Conservation (phyloP, 1,140 invertebrate genomes). For the Idris sp. region DNA sequence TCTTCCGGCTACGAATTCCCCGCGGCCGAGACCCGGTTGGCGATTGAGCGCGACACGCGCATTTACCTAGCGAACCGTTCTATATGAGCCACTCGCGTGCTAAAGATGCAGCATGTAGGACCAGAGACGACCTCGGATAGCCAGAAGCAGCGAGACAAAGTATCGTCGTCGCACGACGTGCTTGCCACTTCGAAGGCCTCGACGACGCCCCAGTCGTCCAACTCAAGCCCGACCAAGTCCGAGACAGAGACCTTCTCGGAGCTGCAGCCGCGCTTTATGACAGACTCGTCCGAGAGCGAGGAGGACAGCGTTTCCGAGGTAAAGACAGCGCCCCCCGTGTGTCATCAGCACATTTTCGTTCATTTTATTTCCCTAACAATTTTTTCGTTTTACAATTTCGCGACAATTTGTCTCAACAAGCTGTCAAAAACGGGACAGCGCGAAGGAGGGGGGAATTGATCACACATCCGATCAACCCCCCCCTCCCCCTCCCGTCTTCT, state of each 20-base stretch:
- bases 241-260: constrained; percentile 88
- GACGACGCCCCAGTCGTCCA: constrained; percentile 82
- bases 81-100: constrained; percentile 82
- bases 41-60: constrained; percentile 72
- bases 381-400: no score
- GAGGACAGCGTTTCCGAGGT: constrained; percentile 96
- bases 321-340: constrained; percentile 66
- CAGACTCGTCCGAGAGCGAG: constrained; percentile 93
- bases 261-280: constrained; percentile 88
- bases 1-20: constrained; percentile 31
- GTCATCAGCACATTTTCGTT: no score
- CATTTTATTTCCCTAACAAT: no score
- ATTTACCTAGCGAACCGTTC: constrained; percentile 80
- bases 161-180: constrained; percentile 74
- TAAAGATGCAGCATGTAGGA: constrained; percentile 94
- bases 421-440: no score
- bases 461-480: no score
- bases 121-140: constrained; percentile 85
- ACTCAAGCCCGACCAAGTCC: constrained; percentile 85
- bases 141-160: constrained; percentile 86
- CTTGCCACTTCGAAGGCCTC: constrained; percentile 82
- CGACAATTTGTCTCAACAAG: no score
- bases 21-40: constrained; percentile 2
- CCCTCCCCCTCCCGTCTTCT: not conserved
- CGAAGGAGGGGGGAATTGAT: not conserved